Evolutionary conservation across 2,113 vertebrate species (phyloP).

Genomic region (Myocastor coypus): DNA sequence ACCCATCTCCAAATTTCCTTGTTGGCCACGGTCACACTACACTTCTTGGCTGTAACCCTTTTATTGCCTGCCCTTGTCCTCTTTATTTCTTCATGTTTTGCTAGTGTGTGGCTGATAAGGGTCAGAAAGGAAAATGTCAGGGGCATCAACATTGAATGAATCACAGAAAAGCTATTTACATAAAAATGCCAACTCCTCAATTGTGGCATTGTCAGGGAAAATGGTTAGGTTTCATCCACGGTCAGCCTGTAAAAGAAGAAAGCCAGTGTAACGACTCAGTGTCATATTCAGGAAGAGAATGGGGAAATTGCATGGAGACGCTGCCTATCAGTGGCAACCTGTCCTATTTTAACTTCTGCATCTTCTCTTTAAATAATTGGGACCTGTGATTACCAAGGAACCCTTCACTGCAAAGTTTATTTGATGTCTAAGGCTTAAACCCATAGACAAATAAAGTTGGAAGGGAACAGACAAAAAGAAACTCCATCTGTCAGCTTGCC

Average conservation of each 20-base stretch:
- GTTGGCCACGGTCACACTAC: constrained; percentile 65
- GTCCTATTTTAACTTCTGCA: background rate
- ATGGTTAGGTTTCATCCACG: constrained; percentile 36
- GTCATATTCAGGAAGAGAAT: background rate
- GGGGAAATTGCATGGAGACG: background rate
- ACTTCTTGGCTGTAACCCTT: constrained; percentile 63
- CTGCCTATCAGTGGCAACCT: background rate
- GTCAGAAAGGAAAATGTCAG: constrained; percentile 77
- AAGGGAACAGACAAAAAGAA: constrained; percentile 9
- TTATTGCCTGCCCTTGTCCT: constrained; percentile 63
- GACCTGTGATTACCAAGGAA: background rate
- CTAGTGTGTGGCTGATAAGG: constrained; percentile 66
- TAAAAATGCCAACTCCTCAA: constrained; percentile 74
- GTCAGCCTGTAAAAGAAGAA: constrained; percentile 42
- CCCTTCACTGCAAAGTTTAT: constrained; percentile 9
- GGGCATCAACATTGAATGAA: constrained; percentile 69
- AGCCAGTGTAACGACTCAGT: background rate
- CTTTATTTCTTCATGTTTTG: constrained; percentile 63
- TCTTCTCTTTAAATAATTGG: background rate
- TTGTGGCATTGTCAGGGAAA: constrained; percentile 18
- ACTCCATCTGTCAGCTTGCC: background rate
- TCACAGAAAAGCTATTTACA: constrained; percentile 76
- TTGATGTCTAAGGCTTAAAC: background rate
- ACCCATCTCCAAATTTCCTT: constrained; percentile 74
- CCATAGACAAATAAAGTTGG: background rate